Percentiles rank a stretch among this genome's conserved stretches.
These are phyloP conservation scores for Catamblyrhynchus diadema DNA, from an alignment of 2,797 vertebrate genomes.

Conservation along the genomic window DNA sequence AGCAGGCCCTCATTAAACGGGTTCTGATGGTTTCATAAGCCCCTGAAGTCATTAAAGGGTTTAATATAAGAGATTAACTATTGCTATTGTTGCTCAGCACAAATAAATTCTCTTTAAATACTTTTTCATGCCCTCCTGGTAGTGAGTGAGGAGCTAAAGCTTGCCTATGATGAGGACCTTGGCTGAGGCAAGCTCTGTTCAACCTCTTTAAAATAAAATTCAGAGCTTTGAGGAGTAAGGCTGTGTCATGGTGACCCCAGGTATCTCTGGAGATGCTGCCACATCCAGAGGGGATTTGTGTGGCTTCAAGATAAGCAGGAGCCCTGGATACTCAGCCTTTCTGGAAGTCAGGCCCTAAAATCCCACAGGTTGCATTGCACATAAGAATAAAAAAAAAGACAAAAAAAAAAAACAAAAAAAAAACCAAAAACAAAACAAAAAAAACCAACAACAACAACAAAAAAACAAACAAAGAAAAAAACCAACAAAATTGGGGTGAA, in stretches of 20 bases:
- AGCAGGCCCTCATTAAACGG: constrained; percentile 50
- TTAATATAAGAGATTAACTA: neutral
- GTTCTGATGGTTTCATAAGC: constrained; percentile 49
- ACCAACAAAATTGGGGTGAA: neutral
- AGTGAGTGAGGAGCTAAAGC: neutral
- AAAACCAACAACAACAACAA: too few relatives aligned
- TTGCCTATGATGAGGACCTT: neutral
- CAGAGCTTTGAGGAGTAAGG: fast-evolving
- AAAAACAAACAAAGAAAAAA: too few relatives aligned
- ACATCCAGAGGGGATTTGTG: neutral
- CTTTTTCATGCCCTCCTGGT: neutral
- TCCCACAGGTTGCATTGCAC: neutral
- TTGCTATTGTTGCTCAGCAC: neutral
- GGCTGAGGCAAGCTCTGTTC: neutral
- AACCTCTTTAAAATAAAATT: neutral
- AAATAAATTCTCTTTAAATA: constrained; percentile 49
- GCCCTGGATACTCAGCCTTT: neutral
- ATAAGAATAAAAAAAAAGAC: neutral
- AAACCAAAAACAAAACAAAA: too few relatives aligned
- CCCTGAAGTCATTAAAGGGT: constrained; percentile 25
- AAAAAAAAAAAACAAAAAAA: too few relatives aligned
- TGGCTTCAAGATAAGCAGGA: neutral
- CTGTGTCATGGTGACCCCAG: fast-evolving
- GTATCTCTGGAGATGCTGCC: neutral
- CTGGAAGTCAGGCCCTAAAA: neutral